Conservation (phyloP, 2,797 vertebrate genomes). For the Tinamus major region DNA sequence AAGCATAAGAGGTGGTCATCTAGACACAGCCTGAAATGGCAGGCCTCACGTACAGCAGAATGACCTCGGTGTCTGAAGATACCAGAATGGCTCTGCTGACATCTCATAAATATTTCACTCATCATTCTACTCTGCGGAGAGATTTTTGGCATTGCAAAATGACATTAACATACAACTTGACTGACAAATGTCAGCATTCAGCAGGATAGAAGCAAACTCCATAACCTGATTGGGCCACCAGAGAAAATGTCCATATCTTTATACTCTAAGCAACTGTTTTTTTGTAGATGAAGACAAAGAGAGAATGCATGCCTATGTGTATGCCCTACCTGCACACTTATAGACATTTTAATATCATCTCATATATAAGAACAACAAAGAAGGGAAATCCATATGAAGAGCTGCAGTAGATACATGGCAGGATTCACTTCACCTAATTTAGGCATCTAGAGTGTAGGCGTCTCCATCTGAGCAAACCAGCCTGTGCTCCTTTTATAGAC, state of each 20-base stretch:
- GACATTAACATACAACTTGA: not conserved
- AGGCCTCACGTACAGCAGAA: not conserved
- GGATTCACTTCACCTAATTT: constrained; percentile 55
- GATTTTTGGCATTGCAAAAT: not conserved
- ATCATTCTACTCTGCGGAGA: not conserved
- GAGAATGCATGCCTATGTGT: fast-evolving
- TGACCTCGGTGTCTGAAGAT: not conserved
- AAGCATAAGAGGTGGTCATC: not conserved
- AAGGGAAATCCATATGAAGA: constrained; percentile 23
- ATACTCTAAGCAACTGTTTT: not conserved
- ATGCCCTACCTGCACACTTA: not conserved
- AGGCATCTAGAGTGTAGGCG: not conserved
- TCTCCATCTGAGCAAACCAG: constrained; percentile 39
- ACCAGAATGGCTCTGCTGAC: not conserved
- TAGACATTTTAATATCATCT: not conserved
- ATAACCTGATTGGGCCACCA: not conserved
- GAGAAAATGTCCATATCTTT: not conserved
- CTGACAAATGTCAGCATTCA: constrained; percentile 9
- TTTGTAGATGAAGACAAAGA: not conserved
- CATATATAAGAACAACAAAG: constrained; percentile 6
- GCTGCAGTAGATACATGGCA: constrained; percentile 32
- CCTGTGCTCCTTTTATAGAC: constrained; percentile 32
- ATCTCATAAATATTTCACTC: not conserved
- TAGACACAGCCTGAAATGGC: constrained; percentile 11
- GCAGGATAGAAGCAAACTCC: not conserved